Percentiles rank a stretch among this genome's conserved stretches.
Evolutionary conservation across 2,797 vertebrate genomes (phyloP).

Genomic region (Ciconia nigra): DNA sequence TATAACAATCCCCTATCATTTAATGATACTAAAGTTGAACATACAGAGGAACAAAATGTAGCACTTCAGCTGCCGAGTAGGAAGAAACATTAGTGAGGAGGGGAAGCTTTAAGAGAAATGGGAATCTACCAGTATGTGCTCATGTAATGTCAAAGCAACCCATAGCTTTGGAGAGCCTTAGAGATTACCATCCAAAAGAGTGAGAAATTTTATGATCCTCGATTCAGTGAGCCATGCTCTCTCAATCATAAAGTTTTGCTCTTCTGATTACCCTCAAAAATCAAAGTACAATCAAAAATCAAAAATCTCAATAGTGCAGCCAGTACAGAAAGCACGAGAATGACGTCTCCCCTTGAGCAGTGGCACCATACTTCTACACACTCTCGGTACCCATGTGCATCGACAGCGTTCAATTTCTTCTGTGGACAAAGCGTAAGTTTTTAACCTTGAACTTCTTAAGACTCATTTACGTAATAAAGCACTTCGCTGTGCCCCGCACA

Average conservation of each 20-base stretch:
- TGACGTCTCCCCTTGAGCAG: background rate
- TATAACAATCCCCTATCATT: background rate
- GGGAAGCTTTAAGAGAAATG: background rate
- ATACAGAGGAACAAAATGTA: background rate
- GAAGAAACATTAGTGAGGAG: background rate
- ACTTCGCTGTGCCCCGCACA: background rate
- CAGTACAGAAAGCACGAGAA: background rate
- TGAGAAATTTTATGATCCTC: background rate
- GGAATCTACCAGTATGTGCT: background rate
- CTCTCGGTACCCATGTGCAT: fast-evolving
- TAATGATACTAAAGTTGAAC: background rate
- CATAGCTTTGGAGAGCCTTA: background rate
- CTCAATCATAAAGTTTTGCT: background rate
- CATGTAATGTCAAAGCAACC: background rate
- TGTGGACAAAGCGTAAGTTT: background rate
- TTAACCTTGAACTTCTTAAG: background rate
- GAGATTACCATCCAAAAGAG: background rate
- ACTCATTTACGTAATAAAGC: background rate
- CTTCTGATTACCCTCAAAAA: background rate
- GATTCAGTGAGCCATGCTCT: background rate
- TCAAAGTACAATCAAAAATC: too few species aligned
- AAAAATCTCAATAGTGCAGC: background rate
- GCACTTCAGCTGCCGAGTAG: background rate
- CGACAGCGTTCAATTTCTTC: background rate
- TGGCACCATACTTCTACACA: fast-evolving